Percentiles rank a stretch among this genome's conserved stretches.
phyloP scores from a whole-genome alignment of 1,140 invertebrate species.

The Leptinotarsa undecemlineata region DNA sequence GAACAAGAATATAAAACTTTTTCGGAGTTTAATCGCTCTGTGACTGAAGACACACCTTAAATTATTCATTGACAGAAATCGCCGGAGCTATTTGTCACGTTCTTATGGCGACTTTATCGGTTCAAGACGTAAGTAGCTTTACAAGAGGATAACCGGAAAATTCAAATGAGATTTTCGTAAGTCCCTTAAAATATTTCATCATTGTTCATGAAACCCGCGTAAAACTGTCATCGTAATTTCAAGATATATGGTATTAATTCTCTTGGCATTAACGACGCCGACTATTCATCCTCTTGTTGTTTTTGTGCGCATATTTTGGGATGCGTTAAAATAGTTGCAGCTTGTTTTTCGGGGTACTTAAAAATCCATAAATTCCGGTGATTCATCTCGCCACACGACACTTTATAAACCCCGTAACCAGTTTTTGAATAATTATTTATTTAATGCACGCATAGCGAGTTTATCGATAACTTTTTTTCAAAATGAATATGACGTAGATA shows the following conservation, averaged over 20 bases:
- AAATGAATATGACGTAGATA: not conserved
- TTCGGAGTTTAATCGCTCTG: too few species aligned
- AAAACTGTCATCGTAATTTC: slow-evolving; percentile 1
- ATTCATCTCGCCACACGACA: not conserved
- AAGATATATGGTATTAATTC: not conserved
- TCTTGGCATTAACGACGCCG: not conserved
- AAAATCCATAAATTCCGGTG: slow-evolving; percentile 8
- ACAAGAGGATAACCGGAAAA: not conserved
- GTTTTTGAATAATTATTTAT: not conserved
- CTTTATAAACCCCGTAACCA: not conserved
- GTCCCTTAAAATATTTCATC: not conserved
- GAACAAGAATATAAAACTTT: too few species aligned
- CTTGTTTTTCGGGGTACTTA: not conserved
- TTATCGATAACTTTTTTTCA: not conserved
- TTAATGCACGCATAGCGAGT: not conserved
- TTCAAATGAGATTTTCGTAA: slow-evolving; percentile 1
- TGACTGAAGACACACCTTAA: too few species aligned
- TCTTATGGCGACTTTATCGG: not conserved
- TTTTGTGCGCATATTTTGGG: slow-evolving; percentile 10
- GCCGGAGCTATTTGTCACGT: not conserved
- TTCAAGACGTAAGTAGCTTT: slow-evolving; percentile 1
- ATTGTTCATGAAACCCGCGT: not conserved
- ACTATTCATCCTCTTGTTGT: not conserved
- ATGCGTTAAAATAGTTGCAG: slow-evolving; percentile 3
- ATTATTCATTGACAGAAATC: not conserved